These are phyloP conservation scores for Chrysotoxum bicinctum DNA, from an alignment of 2,888 invertebrate genomes.

Conservation along the genomic window DNA sequence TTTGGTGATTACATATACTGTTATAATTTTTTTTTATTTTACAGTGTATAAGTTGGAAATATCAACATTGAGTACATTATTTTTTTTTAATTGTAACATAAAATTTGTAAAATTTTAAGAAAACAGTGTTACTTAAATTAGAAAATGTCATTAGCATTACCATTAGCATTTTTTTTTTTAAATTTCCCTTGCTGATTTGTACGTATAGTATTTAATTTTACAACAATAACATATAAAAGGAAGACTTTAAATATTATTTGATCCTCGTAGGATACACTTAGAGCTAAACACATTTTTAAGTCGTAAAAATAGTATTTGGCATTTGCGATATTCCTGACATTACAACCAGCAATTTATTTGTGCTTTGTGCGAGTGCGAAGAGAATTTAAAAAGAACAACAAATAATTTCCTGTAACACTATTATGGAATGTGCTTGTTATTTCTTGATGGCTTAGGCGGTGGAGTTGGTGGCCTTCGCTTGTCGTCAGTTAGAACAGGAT, in stretches of 20 bases:
- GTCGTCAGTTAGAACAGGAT: constrained; percentile 76
- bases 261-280: constrained; percentile 43
- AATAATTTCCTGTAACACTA: constrained; percentile 22
- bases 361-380: constrained; percentile 35
- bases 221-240: constrained; percentile 38
- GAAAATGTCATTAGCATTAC: constrained; percentile 42
- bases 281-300: constrained; percentile 43
- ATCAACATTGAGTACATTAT: constrained; percentile 62
- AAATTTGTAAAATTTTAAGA: constrained; percentile 13
- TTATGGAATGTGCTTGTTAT: constrained; percentile 81
- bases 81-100: constrained; percentile 12
- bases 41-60: constrained; percentile 38
- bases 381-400: background rate
- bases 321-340: constrained; percentile 30
- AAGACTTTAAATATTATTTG: constrained; percentile 42
- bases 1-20: constrained; percentile 42
- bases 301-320: constrained; percentile 69
- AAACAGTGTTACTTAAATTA: constrained; percentile 44
- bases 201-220: constrained; percentile 32
- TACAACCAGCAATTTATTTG: constrained; percentile 19
- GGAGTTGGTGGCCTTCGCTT: constrained; percentile 80
- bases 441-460: constrained; percentile 81
- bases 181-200: constrained; percentile 43
- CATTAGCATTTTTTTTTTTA: background rate
- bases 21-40: background rate